phyloP scores from a whole-genome alignment of 2,888 invertebrate genomes.

The Trissoscelio sp. region DNA sequence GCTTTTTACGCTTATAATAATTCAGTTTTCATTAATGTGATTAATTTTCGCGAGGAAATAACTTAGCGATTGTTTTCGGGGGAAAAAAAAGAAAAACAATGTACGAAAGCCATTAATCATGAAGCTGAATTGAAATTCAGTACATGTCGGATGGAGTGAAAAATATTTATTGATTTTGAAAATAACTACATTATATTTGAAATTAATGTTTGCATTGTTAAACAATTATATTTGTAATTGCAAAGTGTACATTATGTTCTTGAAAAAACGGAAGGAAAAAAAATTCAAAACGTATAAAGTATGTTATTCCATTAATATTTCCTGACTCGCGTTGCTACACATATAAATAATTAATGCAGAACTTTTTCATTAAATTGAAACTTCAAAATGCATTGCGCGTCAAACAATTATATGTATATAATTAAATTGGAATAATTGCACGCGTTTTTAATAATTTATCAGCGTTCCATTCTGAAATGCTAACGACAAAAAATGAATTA shows the following conservation, averaged over 20 bases:
- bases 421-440: slow-evolving; percentile 63
- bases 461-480: slow-evolving; percentile 35
- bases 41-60: slow-evolving; percentile 25
- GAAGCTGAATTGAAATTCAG: slow-evolving; percentile 21
- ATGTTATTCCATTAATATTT: slow-evolving; percentile 55
- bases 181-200: slow-evolving; percentile 34
- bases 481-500: slow-evolving; percentile 57
- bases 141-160: slow-evolving; percentile 27
- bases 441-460: slow-evolving; percentile 63
- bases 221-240: slow-evolving; percentile 48
- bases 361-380: slow-evolving; percentile 64
- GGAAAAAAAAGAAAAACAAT: neutral
- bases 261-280: slow-evolving; percentile 10
- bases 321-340: slow-evolving; percentile 23
- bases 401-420: slow-evolving; percentile 66
- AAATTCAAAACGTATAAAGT: slow-evolving; percentile 49
- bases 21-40: slow-evolving; percentile 21
- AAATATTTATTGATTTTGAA: slow-evolving; percentile 44
- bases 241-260: slow-evolving; percentile 40
- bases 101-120: slow-evolving; percentile 41
- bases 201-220: slow-evolving; percentile 32
- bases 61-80: slow-evolving; percentile 23
- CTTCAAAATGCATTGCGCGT: slow-evolving; percentile 64
- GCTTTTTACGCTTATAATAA: slow-evolving; percentile 1
- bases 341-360: slow-evolving; percentile 64